phyloP scores from a whole-genome alignment of 2,113 vertebrate genomes.

The Neogobius melanostomus region DNA sequence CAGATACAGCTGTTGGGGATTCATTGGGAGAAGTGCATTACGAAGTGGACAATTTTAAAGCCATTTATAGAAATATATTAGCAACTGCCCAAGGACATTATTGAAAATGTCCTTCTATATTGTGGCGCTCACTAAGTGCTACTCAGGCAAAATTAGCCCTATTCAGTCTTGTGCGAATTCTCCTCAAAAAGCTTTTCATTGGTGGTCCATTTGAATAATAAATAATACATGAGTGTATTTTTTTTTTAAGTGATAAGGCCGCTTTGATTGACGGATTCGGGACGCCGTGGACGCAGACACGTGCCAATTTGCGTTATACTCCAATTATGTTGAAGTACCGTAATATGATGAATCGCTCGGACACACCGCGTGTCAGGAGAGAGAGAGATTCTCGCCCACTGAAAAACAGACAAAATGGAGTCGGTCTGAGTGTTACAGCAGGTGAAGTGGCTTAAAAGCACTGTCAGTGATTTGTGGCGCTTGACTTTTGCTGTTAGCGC shows the following conservation, averaged over 20 bases:
- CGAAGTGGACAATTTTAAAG: constrained; percentile 17
- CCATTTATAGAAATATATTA: constrained; percentile 6
- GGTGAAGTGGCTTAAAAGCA: constrained; percentile 37
- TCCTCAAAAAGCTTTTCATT: constrained; percentile 10
- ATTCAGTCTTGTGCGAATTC: constrained; percentile 25
- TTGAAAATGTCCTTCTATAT: constrained; percentile 32
- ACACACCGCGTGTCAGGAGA: constrained; percentile 33
- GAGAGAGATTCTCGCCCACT: constrained; percentile 20
- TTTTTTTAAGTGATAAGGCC: constrained; percentile 45
- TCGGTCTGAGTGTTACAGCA: constrained; percentile 1
- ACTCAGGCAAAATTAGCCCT: constrained; percentile 30
- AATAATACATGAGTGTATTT: constrained; percentile 49
- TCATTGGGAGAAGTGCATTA: constrained; percentile 20
- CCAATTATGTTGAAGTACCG: constrained; percentile 48
- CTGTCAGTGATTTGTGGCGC: constrained; percentile 24
- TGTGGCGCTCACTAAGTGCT: constrained; percentile 33
- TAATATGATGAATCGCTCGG: constrained; percentile 34
- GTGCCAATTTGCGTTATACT: constrained; percentile 28
- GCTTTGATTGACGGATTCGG: constrained; percentile 54
- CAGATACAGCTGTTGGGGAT: constrained; percentile 18
- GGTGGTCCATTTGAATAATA: constrained; percentile 39
- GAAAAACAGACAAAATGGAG: constrained; percentile 8
- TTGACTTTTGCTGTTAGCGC: constrained; percentile 15
- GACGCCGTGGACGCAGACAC: constrained; percentile 19
- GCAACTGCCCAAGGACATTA: constrained; percentile 11